Conservation (phyloP, 2,797 vertebrate species). For the Coregonus suidteri region DNA sequence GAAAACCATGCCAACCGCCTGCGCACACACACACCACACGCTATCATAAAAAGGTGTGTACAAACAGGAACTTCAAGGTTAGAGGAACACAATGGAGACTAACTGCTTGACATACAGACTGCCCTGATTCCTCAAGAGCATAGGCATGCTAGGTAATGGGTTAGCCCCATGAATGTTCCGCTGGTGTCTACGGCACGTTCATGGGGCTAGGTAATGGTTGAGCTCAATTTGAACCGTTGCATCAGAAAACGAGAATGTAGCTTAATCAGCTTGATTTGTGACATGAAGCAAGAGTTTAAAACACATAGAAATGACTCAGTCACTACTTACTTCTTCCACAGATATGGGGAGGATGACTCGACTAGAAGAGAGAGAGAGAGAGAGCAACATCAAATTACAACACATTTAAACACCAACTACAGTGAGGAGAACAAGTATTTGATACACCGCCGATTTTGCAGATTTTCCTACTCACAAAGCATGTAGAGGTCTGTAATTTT, state of each 20-base stretch:
- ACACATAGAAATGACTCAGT: not conserved
- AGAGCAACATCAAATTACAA: constrained; percentile 26
- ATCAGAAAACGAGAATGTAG: not conserved
- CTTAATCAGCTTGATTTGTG: not conserved
- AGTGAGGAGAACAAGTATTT: too few relatives aligned
- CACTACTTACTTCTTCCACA: constrained; percentile 92
- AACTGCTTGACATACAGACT: not conserved
- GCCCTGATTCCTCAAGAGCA: not conserved
- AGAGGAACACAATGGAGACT: not conserved
- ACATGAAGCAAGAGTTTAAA: not conserved
- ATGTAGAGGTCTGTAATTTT: too few relatives aligned
- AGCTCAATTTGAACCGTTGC: not conserved
- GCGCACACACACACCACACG: too few relatives aligned
- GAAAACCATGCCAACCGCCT: not conserved
- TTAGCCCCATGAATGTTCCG: not conserved
- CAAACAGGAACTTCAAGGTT: not conserved
- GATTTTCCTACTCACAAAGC: too few relatives aligned
- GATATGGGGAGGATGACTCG: constrained; percentile 93
- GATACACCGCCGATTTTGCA: too few relatives aligned
- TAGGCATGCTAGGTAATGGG: not conserved
- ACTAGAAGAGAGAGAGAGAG: constrained; percentile 69
- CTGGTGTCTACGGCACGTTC: not conserved
- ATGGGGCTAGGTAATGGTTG: not conserved
- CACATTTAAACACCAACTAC: not conserved
- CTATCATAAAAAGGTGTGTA: not conserved